These are phyloP conservation scores for Dicycla oo DNA, from an alignment of 2,888 invertebrate species.

Conservation along the genomic window DNA sequence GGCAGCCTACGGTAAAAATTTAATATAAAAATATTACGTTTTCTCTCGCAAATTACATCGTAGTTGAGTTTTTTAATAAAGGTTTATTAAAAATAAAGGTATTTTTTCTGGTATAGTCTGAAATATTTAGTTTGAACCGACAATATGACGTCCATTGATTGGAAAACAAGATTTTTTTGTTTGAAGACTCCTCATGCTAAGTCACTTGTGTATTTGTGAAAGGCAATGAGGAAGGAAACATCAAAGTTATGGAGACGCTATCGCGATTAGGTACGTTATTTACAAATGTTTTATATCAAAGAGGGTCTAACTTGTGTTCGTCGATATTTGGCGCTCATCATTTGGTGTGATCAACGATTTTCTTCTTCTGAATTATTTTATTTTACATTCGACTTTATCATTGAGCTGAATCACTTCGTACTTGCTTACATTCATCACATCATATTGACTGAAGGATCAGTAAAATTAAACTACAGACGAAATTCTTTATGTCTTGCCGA, in stretches of 20 bases:
- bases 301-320: constrained; percentile 32
- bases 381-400: constrained; percentile 14
- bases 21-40: constrained; percentile 60
- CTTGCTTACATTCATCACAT: background rate
- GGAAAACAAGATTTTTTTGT: constrained; percentile 58
- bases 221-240: constrained; percentile 45
- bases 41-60: constrained; percentile 52
- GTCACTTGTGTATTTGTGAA: constrained; percentile 48
- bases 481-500: background rate
- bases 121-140: constrained; percentile 50
- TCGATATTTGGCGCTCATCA: background rate
- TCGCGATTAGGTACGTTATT: constrained; percentile 40
- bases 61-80: constrained; percentile 69
- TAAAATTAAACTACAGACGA: background rate
- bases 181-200: constrained; percentile 55
- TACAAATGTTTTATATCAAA: constrained; percentile 43
- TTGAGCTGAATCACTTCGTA: background rate
- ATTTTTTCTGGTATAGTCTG: constrained; percentile 33
- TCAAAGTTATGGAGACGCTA: constrained; percentile 41
- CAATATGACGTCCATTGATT: constrained; percentile 47
- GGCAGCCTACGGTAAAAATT: constrained; percentile 45
- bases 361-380: constrained; percentile 23
- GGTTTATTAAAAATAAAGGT: constrained; percentile 64
- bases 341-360: too few relatives aligned
- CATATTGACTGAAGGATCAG: too few relatives aligned